Percentiles rank a stretch among this genome's conserved stretches.
Conservation (phyloP, 2,113 vertebrate species). For the Ptyas mucosa region DNA sequence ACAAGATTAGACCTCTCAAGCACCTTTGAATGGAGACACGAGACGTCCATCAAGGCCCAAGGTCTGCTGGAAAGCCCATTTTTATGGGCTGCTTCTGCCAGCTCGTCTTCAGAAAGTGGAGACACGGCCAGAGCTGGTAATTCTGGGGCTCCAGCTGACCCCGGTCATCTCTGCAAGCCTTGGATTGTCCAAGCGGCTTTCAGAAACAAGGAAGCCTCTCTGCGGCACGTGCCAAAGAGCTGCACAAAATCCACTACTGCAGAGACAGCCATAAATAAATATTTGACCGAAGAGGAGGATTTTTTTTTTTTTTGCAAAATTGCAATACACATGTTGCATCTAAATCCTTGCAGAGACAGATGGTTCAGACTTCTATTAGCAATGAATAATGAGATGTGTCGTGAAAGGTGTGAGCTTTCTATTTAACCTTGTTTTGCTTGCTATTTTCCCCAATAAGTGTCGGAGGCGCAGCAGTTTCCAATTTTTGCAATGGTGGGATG, state of each 20-base stretch:
- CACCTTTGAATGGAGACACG: background rate
- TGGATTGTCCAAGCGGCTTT: fast-evolving
- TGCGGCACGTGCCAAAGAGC: background rate
- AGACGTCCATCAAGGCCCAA: background rate
- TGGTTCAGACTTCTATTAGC: conserved; percentile 61
- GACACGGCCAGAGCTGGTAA: fast-evolving
- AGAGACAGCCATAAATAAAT: conserved; percentile 38
- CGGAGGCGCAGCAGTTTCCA: conserved; percentile 44
- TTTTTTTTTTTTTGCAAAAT: conserved; percentile 29
- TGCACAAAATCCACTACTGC: background rate
- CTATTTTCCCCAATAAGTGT: conserved; percentile 41
- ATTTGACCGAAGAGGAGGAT: conserved; percentile 2
- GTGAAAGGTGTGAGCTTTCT: conserved; percentile 63
- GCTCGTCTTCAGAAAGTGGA: background rate
- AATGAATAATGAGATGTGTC: conserved; percentile 66
- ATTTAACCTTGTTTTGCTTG: conserved; percentile 60
- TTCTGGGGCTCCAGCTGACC: background rate
- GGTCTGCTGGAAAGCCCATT: background rate
- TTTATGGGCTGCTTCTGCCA: background rate
- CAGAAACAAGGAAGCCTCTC: conserved; percentile 17
- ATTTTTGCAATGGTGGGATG: conserved; percentile 35
- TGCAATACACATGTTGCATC: conserved; percentile 57
- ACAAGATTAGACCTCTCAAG: background rate
- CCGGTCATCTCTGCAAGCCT: fast-evolving
- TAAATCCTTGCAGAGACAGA: conserved; percentile 60